A percentile compares a stretch with the other conserved stretches of the same genome.
Evolutionary conservation across 2,888 invertebrate species (phyloP).

Genomic region (Phymatocera aterrima): DNA sequence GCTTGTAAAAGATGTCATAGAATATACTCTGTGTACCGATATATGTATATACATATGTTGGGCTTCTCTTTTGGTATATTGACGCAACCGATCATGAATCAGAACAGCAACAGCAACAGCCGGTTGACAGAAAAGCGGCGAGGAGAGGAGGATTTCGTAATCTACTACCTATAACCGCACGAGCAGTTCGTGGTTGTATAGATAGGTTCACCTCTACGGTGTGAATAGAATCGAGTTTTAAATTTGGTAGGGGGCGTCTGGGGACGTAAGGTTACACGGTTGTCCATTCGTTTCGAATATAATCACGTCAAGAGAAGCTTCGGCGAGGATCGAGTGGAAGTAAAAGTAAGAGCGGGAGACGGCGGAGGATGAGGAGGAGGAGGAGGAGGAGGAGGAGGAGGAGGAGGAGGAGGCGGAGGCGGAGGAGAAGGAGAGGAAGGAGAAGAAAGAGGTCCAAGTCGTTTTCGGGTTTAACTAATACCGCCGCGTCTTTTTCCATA

Average conservation of each 20-base stretch:
- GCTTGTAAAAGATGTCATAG: background rate
- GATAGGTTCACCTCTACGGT: background rate
- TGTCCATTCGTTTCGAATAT: constrained; percentile 16
- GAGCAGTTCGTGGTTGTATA: background rate
- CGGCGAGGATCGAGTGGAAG: too few relatives aligned
- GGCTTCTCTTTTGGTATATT: constrained; percentile 18
- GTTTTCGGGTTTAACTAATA: constrained; percentile 21
- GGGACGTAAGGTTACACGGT: too few relatives aligned
- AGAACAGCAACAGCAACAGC: constrained; percentile 29
- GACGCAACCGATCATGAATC: constrained; percentile 38
- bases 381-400: too few relatives aligned
- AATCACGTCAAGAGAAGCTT: too few relatives aligned
- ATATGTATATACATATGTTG: too few relatives aligned
- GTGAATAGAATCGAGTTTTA: too few relatives aligned
- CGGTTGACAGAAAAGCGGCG: constrained; percentile 37
- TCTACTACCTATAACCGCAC: background rate
- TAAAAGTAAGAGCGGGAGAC: background rate
- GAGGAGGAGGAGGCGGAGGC: too few relatives aligned
- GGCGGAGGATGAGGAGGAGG: too few relatives aligned
- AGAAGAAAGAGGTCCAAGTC: too few relatives aligned
- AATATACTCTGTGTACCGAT: too few relatives aligned
- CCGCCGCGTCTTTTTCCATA: background rate
- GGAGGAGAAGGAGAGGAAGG: too few relatives aligned
- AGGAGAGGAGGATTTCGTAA: constrained; percentile 35
- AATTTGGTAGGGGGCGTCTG: too few relatives aligned